Base-by-base conservation (phyloP, 1,140 invertebrate species). In the Diprion similis region DNA sequence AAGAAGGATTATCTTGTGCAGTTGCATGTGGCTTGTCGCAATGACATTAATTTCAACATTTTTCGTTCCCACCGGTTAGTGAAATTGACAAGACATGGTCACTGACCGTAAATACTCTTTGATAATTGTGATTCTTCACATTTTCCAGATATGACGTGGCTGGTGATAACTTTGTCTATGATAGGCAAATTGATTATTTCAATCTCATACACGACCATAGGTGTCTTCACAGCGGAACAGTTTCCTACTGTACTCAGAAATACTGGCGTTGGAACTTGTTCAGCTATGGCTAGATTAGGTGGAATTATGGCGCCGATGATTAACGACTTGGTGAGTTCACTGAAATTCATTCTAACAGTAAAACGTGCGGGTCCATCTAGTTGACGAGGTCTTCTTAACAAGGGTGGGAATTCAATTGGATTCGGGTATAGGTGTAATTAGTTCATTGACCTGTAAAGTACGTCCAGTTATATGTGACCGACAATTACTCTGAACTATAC, bases 191-290 rank as follows among this genome's bases (percentile, higher is more conserved):
- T 96, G 77, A 92, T 93, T 13, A 95, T 96, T 70, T 95, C 95
- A 0, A 91, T 93, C 0, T 94, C 94, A 9, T 96, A 94, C 80
- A 93, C 92, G 45, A 91, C 94, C 1, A 91, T 96, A 46, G 96
- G 95, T 79, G 90, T 96, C 64, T 95, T 94, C 81, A 93, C 95
- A 10, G 92, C 93, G 8, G 95, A 97, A 87, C 92, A 95, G 80
- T 96, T 95, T 79, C 95, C 95, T 0, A 96, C 95, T 0, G 91
- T 94, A 9, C 92, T 97, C 51, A 88, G 95, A 71, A 96, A 94
- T 81, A 92, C 93, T 66, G 94, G 92, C 10, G 83, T 96, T 74
- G 95, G 95, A 1, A 92, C 93, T 6, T 90, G 93, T 65, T 96
- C 94, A 0, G 94, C 93, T 76, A 92, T 91, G 75, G 95, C 95